Base-by-base conservation (phyloP, 2,113 vertebrate genomes). In the Butorides virescens region DNA sequence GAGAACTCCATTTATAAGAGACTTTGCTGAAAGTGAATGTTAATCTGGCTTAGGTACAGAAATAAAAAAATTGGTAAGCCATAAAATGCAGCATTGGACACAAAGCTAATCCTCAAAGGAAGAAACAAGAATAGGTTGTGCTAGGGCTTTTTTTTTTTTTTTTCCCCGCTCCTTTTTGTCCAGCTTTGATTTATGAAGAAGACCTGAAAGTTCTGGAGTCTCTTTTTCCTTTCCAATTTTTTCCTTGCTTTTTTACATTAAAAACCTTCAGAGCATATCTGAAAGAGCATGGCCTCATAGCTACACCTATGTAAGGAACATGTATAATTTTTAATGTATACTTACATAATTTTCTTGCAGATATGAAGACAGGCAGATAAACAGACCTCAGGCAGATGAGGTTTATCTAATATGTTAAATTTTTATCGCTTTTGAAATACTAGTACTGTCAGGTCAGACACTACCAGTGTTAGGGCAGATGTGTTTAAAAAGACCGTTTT, bases 61-160 rank as follows among this genome's bases (percentile, higher is more conserved):
- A 93, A 94, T 92, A 77, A 96, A 91, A 91, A 93, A 94, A 68
- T n/a, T 68, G 32, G 65, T 87, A 93, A 95, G 7, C 73, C 91
- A 73, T 78, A 74, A 95, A 96, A 97, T 46, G 73, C 19, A 83
- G 39, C 8, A 2, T 0, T 95, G 67, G 83, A 34, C 68, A 93
- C 49, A 97, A 87, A 87, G 80, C 56, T 93, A 89, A 96, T 89
- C 86, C 70, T 91, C 83, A 92, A 87, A 96, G 30, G 68, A 90
- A 90, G 46, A 73, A 95, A 90, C 52, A 75, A 91, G 7, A 81
- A 90, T 52, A 62, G 59, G 17, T 22, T 88, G n/a, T 72, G n/a
- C 27, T 65, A 61, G 7, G 18, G 21, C 1, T 32, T 62, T 79
- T 67, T 71, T 50, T 7, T 6, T 6, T 44, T 44, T 15, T 44